Conservation (phyloP, 2,888 invertebrate species). For the Apodemia zela region DNA sequence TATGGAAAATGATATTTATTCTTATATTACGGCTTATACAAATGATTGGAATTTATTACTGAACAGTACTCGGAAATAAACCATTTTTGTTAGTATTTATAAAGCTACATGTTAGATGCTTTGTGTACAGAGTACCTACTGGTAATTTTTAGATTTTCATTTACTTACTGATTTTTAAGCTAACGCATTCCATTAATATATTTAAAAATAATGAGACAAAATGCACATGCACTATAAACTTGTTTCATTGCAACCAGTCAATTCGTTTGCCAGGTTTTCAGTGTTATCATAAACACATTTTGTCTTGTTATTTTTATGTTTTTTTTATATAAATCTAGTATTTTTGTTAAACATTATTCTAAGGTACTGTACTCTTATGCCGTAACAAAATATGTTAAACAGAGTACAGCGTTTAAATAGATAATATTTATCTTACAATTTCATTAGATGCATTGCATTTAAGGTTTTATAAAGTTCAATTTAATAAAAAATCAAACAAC, state of each 20-base stretch:
- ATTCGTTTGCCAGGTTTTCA: not conserved
- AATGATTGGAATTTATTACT: slow-evolving; percentile 57
- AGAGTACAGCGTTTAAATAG: slow-evolving; percentile 59
- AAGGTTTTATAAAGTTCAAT: slow-evolving; percentile 73
- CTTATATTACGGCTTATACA: slow-evolving; percentile 51
- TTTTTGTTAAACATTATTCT: slow-evolving; percentile 41
- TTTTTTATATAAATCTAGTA: not conserved
- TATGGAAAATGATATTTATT: slow-evolving; percentile 43
- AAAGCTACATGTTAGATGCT: slow-evolving; percentile 23
- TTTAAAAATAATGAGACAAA: not conserved
- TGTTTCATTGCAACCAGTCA: not conserved
- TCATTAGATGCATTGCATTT: slow-evolving; percentile 78
- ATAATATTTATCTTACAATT: slow-evolving; percentile 77
- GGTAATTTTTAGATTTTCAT: slow-evolving; percentile 16
- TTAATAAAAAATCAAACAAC: slow-evolving; percentile 76
- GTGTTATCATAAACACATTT: no score
- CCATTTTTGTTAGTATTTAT: slow-evolving; percentile 28
- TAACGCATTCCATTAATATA: not conserved
- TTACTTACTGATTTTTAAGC: not conserved
- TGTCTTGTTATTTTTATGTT: no score
- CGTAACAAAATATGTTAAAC: slow-evolving; percentile 37
- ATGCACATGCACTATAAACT: not conserved
- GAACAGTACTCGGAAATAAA: slow-evolving; percentile 43
- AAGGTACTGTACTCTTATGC: slow-evolving; percentile 38
- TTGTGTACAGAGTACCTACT: slow-evolving; percentile 8